Conservation (phyloP, 2,888 invertebrate species). For the Phortica magna region DNA sequence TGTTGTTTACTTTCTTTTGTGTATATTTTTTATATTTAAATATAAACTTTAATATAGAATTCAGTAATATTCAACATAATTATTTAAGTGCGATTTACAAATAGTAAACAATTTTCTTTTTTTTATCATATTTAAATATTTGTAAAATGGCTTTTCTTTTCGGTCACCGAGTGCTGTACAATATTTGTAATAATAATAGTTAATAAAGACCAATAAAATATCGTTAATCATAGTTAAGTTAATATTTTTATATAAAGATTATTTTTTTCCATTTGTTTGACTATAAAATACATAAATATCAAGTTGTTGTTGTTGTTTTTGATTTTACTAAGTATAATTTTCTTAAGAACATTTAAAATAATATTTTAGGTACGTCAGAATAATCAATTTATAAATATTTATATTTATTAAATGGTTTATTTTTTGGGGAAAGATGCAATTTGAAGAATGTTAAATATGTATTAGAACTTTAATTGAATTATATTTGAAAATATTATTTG, state of each 20-base stretch:
- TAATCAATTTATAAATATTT: too few relatives aligned
- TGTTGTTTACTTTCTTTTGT: not conserved
- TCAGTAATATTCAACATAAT: constrained; percentile 22
- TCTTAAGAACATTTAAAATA: constrained; percentile 38
- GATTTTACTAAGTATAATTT: not conserved
- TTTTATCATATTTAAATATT: constrained; percentile 17
- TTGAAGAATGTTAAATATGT: too few relatives aligned
- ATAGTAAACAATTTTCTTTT: constrained; percentile 29
- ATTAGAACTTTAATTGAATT: too few relatives aligned
- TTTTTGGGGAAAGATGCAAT: too few relatives aligned
- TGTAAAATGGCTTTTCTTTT: constrained; percentile 18
- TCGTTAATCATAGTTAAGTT: constrained; percentile 3
- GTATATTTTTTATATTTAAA: constrained; percentile 36
- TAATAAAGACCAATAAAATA: constrained; percentile 12
- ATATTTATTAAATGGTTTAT: too few relatives aligned
- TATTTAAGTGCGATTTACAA: constrained; percentile 1
- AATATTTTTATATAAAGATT: constrained; percentile 5
- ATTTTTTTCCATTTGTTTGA: not conserved
- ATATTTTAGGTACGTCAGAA: not conserved
- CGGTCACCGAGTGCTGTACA: constrained; percentile 21
- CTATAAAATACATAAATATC: not conserved
- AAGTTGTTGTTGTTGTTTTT: not conserved
- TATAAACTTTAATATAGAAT: constrained; percentile 36
- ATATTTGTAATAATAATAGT: constrained; percentile 15
- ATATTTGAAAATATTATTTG: too few relatives aligned